Evolutionary conservation across 2,113 vertebrate species (phyloP), one percentile per base, ranked within the genome.

Genomic region (Oncorhynchus clarkii): DNA sequence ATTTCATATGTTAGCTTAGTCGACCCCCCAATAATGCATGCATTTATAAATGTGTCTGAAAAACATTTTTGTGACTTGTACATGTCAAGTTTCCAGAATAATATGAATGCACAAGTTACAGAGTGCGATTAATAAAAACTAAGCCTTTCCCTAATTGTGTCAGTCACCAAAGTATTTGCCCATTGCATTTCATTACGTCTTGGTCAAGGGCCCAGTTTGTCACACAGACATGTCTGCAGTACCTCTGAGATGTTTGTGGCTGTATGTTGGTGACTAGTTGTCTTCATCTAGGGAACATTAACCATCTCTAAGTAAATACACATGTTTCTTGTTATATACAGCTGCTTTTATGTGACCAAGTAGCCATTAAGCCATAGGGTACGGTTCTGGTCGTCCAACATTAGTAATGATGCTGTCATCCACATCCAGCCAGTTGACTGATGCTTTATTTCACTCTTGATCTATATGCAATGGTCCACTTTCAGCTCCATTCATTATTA

Each of bases 291-390:
- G 39, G 1, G 39, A 39, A 45, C 39, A 45, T 11, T 45, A 74
- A 82, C 39, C 39, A 54, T 72, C 2, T 73, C 24, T 72, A 67
- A 88, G 82, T 88, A 84, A 85, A 88, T 59, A 75, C 85, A 87
- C 80, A 87, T 88, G 83, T 76, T 54, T 70, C 39, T 45, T 45
- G 9, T 11, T 12, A 45, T 12, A 45, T 45, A 45, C 39, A 45
- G 39, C 39, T 74, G 29, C 67, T 71, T 78, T 67, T 29, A 72
- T 64, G 70, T 70, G 69, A 83, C n/a, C 31, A 71, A 11, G 20
- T 62, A 22, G n/a, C 59, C 59, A 62, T 62, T 62, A 24, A 22
- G 13, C 59, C 59, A 62, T 14, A 31, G 54, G 7, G 49, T 67
- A 54, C 24, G 7, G 57, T 12, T 2, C 27, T 73, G 60, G 2